A percentile compares a stretch with the other conserved stretches of the same genome.
phyloP scores from a whole-genome alignment of 2,113 vertebrate species.

The Origma solitaria region DNA sequence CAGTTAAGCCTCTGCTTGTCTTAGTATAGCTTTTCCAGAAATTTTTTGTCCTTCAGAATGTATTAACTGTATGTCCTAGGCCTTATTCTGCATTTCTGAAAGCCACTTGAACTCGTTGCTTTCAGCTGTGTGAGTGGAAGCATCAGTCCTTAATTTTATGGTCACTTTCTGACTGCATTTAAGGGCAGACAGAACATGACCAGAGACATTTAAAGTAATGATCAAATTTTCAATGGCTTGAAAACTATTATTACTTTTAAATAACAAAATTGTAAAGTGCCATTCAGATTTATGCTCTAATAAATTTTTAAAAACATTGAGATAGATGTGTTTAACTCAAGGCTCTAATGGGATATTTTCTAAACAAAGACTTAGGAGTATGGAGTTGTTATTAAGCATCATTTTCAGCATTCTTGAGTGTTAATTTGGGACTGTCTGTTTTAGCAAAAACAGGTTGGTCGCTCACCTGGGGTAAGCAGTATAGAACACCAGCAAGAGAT shows the following conservation, averaged over 20 bases:
- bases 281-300: not conserved
- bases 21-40: not conserved
- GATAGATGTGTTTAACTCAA: not conserved
- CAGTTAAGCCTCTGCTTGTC: not conserved
- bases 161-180: not conserved
- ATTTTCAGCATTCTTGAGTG: not conserved
- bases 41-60: not conserved
- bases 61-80: not conserved
- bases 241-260: not conserved
- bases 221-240: not conserved
- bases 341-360: not conserved
- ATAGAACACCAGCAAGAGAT: constrained; percentile 91
- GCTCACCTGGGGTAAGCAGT: constrained; percentile 76
- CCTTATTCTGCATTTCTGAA: not conserved
- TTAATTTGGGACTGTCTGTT: constrained; percentile 41
- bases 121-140: not conserved
- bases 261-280: not conserved
- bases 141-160: not conserved
- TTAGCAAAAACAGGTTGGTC: constrained; percentile 86
- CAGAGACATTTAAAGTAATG: not conserved
- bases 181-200: not conserved
- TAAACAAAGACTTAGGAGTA: not conserved
- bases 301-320: not conserved
- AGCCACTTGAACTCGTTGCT: not conserved
- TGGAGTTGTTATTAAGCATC: not conserved